phyloP scores from a whole-genome alignment of 2,113 vertebrate genomes.

The Rhegmatorhina hoffmannsi region DNA sequence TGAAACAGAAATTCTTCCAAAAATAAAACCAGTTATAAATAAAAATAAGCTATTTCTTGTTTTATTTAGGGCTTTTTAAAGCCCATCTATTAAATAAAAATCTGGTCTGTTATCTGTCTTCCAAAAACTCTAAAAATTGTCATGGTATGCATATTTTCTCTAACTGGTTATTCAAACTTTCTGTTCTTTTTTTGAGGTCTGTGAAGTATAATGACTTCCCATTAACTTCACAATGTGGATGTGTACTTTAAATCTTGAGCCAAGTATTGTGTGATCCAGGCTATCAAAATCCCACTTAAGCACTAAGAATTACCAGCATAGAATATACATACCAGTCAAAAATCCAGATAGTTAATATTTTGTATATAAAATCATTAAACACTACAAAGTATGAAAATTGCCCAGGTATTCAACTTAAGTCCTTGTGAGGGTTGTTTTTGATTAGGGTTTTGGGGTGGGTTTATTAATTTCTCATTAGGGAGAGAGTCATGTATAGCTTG shows the following conservation, averaged over 20 bases:
- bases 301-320: not conserved
- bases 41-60: no score
- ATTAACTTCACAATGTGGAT: not conserved
- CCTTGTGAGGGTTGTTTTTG: not conserved
- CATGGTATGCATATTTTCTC: not conserved
- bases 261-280: not conserved
- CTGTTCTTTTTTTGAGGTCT: not conserved
- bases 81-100: not conserved
- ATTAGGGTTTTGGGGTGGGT: rapidly evolving
- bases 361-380: not conserved
- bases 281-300: not conserved
- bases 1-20: conserved; percentile 6
- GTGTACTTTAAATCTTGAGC: not conserved
- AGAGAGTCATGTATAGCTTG: rapidly evolving
- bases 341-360: not conserved
- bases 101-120: not conserved
- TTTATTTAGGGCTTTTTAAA: not conserved
- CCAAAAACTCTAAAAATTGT: not conserved
- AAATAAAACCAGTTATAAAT: conserved; percentile 26
- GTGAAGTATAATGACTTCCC: not conserved
- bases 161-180: not conserved
- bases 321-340: not conserved
- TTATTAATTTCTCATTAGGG: not conserved
- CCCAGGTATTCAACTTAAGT: not conserved
- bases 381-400: not conserved